phyloP scores from a whole-genome alignment of 1,140 invertebrate species.

The Stegodyphus dumicola region DNA sequence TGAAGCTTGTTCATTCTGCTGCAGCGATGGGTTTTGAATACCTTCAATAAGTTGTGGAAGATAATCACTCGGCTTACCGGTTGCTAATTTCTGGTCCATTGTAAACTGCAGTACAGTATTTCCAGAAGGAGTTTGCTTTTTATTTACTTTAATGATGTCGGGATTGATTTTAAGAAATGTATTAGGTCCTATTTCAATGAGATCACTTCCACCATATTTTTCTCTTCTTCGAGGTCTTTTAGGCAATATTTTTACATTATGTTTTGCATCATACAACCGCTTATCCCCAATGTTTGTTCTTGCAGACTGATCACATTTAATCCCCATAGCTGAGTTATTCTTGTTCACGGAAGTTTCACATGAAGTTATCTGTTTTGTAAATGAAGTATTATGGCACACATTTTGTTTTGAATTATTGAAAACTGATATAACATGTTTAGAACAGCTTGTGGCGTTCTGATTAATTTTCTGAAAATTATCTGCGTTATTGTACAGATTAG shows the following conservation, averaged over 20 bases:
- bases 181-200: conserved; percentile 58
- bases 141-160: conserved; percentile 54
- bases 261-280: no score
- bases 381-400: background rate
- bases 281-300: background rate
- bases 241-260: background rate
- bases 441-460: no score
- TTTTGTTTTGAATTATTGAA: no score
- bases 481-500: no score
- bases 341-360: background rate
- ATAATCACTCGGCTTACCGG: background rate
- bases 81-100: conserved; percentile 48
- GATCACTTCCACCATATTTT: conserved; percentile 21
- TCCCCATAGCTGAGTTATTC: background rate
- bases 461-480: no score
- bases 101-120: conserved; percentile 53
- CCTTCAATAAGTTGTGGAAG: conserved; percentile 40
- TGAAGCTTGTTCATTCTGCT: background rate
- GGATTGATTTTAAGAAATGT: conserved; percentile 61
- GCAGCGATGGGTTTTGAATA: background rate
- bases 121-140: conserved; percentile 44
- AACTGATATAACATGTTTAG: no score
- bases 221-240: background rate
- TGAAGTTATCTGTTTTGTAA: background rate
- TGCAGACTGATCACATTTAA: background rate